Evolutionary conservation across 2,797 vertebrate species (phyloP).

Genomic region (Arnoldichthys spilopterus): DNA sequence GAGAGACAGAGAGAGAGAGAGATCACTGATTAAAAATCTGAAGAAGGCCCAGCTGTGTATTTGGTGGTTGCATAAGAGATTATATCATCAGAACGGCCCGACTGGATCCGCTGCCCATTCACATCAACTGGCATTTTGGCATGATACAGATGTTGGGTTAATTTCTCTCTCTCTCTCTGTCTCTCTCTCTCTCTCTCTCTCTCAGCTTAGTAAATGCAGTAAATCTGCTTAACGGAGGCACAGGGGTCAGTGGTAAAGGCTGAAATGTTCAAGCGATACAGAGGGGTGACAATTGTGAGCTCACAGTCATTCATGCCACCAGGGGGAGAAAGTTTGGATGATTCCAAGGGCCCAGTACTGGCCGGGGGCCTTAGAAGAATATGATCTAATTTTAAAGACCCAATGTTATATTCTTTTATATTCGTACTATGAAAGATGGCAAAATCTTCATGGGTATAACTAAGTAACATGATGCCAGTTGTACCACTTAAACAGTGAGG

Average conservation of each 20-base stretch:
- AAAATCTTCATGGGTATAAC: not conserved
- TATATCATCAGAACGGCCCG: slow-evolving; percentile 46
- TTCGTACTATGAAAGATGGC: not conserved
- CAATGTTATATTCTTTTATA: no score
- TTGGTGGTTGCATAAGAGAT: slow-evolving; percentile 50
- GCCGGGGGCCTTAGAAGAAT: no score
- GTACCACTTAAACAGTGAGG: no score
- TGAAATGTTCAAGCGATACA: not conserved
- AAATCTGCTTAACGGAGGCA: not conserved
- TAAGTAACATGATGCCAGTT: no score
- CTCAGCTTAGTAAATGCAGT: not conserved
- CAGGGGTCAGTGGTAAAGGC: not conserved
- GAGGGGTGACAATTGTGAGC: not conserved
- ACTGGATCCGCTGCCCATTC: slow-evolving; percentile 2
- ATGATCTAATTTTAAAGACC: no score
- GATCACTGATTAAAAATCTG: slow-evolving; percentile 30
- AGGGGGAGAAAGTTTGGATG: no score
- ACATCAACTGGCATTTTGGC: slow-evolving; percentile 1
- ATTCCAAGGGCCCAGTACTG: no score
- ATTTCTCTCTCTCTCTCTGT: slow-evolving; percentile 1
- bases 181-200: not conserved
- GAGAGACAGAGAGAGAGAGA: not conserved
- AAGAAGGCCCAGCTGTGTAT: slow-evolving; percentile 45
- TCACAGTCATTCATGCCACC: not conserved
- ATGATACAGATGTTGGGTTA: slow-evolving; percentile 19